Conservation (phyloP, 2,888 invertebrate species). For the Eupeodes latifasciatus region DNA sequence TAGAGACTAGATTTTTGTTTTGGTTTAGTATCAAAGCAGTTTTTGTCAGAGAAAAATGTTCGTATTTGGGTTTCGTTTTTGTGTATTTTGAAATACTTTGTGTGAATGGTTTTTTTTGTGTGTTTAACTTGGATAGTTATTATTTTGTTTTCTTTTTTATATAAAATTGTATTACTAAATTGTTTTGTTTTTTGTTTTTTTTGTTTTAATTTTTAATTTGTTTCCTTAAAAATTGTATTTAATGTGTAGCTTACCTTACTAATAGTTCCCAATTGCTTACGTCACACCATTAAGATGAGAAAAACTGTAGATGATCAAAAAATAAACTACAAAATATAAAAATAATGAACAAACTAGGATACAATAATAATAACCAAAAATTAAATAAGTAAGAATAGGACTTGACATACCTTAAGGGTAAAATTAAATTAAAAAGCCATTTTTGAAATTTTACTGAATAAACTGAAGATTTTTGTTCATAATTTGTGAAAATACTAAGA, state of each 20-base stretch:
- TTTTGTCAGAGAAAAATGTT: conserved; percentile 70
- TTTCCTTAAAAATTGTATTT: conserved; percentile 80
- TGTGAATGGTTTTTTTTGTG: conserved; percentile 61
- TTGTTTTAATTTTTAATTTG: conserved; percentile 13
- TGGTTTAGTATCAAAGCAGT: conserved; percentile 69
- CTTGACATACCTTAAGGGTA: conserved; percentile 53
- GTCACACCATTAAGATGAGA: conserved; percentile 84
- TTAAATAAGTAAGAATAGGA: neutral
- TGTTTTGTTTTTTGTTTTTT: conserved; percentile 17
- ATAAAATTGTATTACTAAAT: conserved; percentile 58
- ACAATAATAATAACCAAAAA: neutral
- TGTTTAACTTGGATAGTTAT: conserved; percentile 53
- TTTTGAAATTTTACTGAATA: conserved; percentile 31
- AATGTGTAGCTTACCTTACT: conserved; percentile 85
- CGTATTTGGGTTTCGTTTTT: conserved; percentile 53
- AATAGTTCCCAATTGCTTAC: conserved; percentile 85
- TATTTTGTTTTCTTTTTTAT: conserved; percentile 49
- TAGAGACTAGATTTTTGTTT: conserved; percentile 68
- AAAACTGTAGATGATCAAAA: conserved; percentile 70
- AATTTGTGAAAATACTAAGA: conserved; percentile 62
- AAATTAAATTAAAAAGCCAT: conserved; percentile 26
- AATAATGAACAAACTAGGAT: conserved; percentile 72
- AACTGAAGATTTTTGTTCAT: conserved; percentile 44
- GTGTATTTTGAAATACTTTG: conserved; percentile 57
- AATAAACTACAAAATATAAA: conserved; percentile 75